Conservation (phyloP, 2,797 vertebrate genomes). For the Masticophis lateralis region DNA sequence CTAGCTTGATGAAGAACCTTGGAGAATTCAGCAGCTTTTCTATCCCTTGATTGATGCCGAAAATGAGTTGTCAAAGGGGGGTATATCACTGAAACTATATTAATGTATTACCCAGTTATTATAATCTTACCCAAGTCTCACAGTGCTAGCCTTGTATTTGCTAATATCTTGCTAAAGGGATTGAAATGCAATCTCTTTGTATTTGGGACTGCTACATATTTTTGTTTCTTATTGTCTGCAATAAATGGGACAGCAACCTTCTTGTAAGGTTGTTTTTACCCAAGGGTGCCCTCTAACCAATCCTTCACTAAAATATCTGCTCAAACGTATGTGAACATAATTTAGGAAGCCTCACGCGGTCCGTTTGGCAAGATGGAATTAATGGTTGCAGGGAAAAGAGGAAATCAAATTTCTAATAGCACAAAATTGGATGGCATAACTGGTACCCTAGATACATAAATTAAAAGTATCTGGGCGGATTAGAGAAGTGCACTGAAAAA, state of each 20-base stretch:
- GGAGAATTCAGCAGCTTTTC: not conserved
- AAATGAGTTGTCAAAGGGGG: not conserved
- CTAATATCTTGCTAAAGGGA: not conserved
- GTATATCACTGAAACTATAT: not conserved
- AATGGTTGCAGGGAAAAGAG: not conserved
- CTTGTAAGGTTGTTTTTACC: not conserved
- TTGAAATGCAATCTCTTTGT: too few relatives aligned
- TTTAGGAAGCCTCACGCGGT: not conserved
- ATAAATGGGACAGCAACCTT: not conserved
- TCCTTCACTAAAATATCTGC: not conserved
- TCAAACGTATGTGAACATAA: not conserved
- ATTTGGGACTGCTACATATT: not conserved
- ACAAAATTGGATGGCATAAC: not conserved
- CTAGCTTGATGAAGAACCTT: not conserved
- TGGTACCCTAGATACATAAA: not conserved
- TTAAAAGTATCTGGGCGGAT: not conserved
- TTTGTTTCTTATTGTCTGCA: not conserved
- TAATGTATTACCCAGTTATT: not conserved
- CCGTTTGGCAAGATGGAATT: not conserved
- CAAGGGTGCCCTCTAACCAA: not conserved
- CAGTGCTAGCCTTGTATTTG: not conserved
- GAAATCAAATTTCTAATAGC: not conserved
- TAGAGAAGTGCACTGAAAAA: not conserved
- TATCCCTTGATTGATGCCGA: not conserved
- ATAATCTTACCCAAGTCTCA: too few relatives aligned